A percentile compares a stretch with the other conserved stretches of the same genome.
Evolutionary conservation across 2,113 vertebrate species (phyloP).

Genomic region (Antennarius striatus): DNA sequence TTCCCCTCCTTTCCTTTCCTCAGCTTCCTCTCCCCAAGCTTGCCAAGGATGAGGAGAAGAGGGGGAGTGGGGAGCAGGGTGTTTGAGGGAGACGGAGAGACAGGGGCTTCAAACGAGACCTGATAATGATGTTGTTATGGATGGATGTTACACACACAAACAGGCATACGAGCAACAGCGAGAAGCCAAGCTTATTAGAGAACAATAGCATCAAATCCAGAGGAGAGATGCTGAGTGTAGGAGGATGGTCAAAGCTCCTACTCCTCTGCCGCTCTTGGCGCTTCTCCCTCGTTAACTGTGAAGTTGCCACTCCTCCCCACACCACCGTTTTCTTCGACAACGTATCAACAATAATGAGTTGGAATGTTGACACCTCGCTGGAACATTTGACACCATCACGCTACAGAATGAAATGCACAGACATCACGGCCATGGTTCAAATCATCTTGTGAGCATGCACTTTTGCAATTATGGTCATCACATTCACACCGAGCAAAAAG

Average conservation of each 20-base stretch:
- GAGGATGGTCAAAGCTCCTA: constrained; percentile 61
- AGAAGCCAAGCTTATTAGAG: constrained; percentile 72
- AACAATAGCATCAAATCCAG: constrained; percentile 64
- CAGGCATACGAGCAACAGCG: constrained; percentile 62
- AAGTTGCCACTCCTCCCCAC: background rate
- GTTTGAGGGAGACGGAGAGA: background rate
- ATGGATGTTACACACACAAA: constrained; percentile 73
- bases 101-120: constrained; percentile 69
- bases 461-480: background rate
- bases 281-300: constrained; percentile 45
- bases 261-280: constrained; percentile 34
- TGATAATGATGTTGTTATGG: constrained; percentile 80
- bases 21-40: constrained; percentile 61
- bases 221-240: constrained; percentile 56
- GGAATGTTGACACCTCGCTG: constrained; percentile 16
- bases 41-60: constrained; percentile 75
- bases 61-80: constrained; percentile 21
- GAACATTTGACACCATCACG: background rate
- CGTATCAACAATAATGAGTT: constrained; percentile 50
- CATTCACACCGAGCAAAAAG: constrained; percentile 34
- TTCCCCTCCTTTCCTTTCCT: constrained; percentile 46
- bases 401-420: background rate
- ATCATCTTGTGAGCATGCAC: background rate
- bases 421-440: background rate
- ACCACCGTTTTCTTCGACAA: background rate